Conservation (phyloP, 1,140 invertebrate species). For the Heliconius congener region DNA sequence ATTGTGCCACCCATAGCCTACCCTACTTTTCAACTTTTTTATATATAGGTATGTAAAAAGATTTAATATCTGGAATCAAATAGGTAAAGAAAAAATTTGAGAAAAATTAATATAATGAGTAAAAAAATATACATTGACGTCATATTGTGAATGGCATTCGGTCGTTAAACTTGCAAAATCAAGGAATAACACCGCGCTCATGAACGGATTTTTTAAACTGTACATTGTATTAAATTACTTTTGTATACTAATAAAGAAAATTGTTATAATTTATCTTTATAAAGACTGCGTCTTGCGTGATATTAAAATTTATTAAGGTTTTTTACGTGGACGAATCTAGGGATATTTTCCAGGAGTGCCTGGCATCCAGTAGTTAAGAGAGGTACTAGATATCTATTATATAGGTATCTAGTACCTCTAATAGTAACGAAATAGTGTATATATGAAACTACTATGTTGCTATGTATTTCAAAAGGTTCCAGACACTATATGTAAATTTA, state of each 20-base stretch:
- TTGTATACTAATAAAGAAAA: not conserved
- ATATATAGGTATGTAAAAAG: not conserved
- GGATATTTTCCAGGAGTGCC: too few species aligned
- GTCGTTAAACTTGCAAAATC: conserved; percentile 6
- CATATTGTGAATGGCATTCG: conserved; percentile 9
- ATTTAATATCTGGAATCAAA: not conserved
- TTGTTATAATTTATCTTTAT: not conserved
- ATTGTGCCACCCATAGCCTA: too few species aligned
- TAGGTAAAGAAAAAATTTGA: not conserved
- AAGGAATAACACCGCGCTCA: not conserved
- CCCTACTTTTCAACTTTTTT: not conserved
- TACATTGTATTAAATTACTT: not conserved
- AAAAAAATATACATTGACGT: conserved; percentile 14
- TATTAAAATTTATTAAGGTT: not conserved
- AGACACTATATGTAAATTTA: not conserved
- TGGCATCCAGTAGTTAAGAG: too few species aligned
- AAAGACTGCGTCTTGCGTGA: not conserved
- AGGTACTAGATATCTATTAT: too few species aligned
- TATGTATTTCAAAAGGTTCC: not conserved
- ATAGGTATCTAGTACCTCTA: too few species aligned
- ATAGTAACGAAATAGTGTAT: not conserved
- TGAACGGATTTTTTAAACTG: not conserved
- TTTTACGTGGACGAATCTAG: too few species aligned
- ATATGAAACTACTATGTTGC: not conserved
- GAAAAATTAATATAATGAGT: not conserved